These are phyloP conservation scores for Spialia ferax DNA, from an alignment of 2,888 invertebrate species.

Conservation along the genomic window DNA sequence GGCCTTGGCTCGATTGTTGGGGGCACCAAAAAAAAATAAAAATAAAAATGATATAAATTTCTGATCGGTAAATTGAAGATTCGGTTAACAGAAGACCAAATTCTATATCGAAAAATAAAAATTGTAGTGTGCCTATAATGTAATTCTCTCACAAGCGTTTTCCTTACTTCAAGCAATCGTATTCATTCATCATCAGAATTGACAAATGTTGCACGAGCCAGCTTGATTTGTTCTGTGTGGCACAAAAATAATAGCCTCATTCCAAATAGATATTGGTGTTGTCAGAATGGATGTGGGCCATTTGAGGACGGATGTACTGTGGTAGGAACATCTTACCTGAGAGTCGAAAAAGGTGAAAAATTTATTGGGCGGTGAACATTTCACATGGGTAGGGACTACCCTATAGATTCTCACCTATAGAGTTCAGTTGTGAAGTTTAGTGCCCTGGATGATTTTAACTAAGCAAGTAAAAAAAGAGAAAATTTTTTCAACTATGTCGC, in stretches of 20 bases:
- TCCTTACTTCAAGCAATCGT: slow-evolving; percentile 17
- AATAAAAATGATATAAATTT: too few species aligned
- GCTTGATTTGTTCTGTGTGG: slow-evolving; percentile 23
- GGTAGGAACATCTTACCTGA: neutral
- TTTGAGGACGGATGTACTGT: neutral
- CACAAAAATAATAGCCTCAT: slow-evolving; percentile 17
- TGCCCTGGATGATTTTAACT: too few species aligned
- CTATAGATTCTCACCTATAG: too few species aligned
- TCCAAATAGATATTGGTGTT: slow-evolving; percentile 24
- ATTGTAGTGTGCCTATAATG: slow-evolving; percentile 13
- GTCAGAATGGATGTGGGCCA: slow-evolving; percentile 8
- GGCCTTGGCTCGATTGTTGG: too few species aligned
- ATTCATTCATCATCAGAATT: slow-evolving; percentile 22
- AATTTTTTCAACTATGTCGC: too few species aligned
- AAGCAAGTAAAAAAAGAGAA: too few species aligned
- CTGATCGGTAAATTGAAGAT: too few species aligned
- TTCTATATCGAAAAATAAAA: neutral
- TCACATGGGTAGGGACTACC: too few species aligned
- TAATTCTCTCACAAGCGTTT: slow-evolving; percentile 15
- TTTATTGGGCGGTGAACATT: too few species aligned
- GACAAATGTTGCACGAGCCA: slow-evolving; percentile 17
- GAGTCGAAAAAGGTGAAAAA: neutral
- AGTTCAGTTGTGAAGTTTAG: too few species aligned
- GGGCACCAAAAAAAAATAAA: too few species aligned
- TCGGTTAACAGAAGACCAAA: neutral